phyloP scores from a whole-genome alignment of 2,888 invertebrate genomes.

The Erebia palarica region DNA sequence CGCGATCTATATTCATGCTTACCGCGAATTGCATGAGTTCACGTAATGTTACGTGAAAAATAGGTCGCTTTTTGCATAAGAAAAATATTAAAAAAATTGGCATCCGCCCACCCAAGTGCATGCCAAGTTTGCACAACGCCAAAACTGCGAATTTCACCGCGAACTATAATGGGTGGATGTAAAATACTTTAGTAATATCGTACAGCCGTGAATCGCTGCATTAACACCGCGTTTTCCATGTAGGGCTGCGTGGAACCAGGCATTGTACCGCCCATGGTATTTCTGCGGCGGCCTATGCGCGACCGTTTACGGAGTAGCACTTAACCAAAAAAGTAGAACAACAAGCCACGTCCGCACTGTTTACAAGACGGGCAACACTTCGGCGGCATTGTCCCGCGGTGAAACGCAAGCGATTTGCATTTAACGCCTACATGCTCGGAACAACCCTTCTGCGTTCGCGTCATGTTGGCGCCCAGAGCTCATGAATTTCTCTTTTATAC shows the following conservation, averaged over 20 bases:
- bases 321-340: conserved; percentile 82
- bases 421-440: conserved; percentile 65
- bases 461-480: conserved; percentile 42
- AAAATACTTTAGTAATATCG: conserved; percentile 56
- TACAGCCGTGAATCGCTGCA: conserved; percentile 60
- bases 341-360: conserved; percentile 72
- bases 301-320: conserved; percentile 73
- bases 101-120: conserved; percentile 40
- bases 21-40: conserved; percentile 55
- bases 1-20: conserved; percentile 50
- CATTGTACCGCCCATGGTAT: conserved; percentile 73
- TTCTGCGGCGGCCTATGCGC: conserved; percentile 73
- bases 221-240: conserved; percentile 67
- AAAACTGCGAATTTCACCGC: conserved; percentile 47
- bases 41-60: conserved; percentile 51
- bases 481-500: conserved; percentile 61
- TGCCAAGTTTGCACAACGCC: conserved; percentile 49
- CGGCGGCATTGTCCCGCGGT: conserved; percentile 73
- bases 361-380: conserved; percentile 77
- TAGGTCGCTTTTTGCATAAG: conserved; percentile 40
- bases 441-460: conserved; percentile 46
- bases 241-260: conserved; percentile 68
- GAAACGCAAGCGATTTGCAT: conserved; percentile 76
- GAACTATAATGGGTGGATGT: conserved; percentile 52
- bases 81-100: conserved; percentile 40